These are phyloP conservation scores for Elegia similella DNA, from an alignment of 2,888 invertebrate species.

Conservation along the genomic window DNA sequence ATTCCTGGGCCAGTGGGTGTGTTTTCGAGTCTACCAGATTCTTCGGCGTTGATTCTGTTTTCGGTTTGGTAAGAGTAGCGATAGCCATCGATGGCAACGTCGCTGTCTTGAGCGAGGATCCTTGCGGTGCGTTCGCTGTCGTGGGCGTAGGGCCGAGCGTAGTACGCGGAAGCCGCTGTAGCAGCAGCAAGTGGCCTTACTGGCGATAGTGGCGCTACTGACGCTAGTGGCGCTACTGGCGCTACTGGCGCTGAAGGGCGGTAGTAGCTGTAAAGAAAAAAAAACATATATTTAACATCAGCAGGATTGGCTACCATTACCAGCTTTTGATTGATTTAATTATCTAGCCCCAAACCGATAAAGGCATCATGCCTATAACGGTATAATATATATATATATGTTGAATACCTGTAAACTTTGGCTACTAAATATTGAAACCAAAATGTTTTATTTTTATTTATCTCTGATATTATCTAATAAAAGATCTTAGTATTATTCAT, in stretches of 20 bases:
- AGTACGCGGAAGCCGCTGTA: slow-evolving; percentile 17
- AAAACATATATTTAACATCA: background rate
- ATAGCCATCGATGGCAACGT: slow-evolving; percentile 77
- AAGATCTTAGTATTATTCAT: no score
- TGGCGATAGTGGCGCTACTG: background rate
- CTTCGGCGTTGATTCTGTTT: slow-evolving; percentile 84
- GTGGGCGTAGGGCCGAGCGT: slow-evolving; percentile 33
- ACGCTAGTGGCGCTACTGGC: background rate
- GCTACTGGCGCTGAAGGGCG: background rate
- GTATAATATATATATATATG: no score
- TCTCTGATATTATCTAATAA: no score
- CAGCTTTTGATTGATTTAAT: no score
- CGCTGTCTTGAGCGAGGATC: slow-evolving; percentile 78
- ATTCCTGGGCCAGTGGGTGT: slow-evolving; percentile 79
- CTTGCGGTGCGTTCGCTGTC: slow-evolving; percentile 75
- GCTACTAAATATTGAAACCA: no score
- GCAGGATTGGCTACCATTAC: no score
- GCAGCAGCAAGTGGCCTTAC: background rate
- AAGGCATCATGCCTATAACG: no score
- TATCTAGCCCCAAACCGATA: no score
- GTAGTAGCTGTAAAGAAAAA: background rate
- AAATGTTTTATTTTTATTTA: no score
- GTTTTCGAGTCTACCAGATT: slow-evolving; percentile 81
- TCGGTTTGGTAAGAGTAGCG: slow-evolving; percentile 84
- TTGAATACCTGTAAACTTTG: no score